Conservation (phyloP, 2,113 vertebrate species). For the Ardeotis arabs region DNA sequence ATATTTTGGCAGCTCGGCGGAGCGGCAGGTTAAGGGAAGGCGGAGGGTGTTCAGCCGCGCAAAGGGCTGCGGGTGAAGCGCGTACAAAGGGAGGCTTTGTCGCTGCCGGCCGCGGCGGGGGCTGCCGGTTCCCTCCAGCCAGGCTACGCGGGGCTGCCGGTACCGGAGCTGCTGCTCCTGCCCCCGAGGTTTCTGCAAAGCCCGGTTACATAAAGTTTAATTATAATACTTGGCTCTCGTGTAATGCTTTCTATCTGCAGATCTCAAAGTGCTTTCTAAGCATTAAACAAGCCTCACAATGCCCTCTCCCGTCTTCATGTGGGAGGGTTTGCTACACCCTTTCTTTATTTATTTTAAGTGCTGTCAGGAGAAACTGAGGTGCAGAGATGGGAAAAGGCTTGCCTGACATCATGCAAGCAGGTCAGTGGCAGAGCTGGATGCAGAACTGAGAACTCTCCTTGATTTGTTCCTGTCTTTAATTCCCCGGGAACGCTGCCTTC, state of each 20-base stretch:
- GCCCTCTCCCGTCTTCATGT: constrained; percentile 41
- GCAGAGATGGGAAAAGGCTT: background rate
- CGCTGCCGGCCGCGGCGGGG: no score
- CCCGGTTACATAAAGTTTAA: constrained; percentile 64
- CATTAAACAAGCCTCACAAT: constrained; percentile 64
- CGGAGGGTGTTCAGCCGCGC: constrained; percentile 54
- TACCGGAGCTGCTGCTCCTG: background rate
- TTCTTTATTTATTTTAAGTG: constrained; percentile 44
- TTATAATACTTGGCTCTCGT: constrained; percentile 61
- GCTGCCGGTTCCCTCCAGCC: background rate
- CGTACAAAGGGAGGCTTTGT: background rate
- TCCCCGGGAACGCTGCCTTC: background rate
- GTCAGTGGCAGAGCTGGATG: constrained; percentile 18
- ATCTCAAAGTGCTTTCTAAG: constrained; percentile 69
- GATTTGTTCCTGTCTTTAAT: background rate
- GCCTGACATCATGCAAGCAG: background rate
- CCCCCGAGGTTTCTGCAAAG: constrained; percentile 9
- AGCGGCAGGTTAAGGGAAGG: constrained; percentile 65
- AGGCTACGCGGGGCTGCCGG: background rate
- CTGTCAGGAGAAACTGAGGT: constrained; percentile 37
- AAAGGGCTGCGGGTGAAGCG: background rate
- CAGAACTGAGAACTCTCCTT: constrained; percentile 1
- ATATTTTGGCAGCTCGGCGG: constrained; percentile 76
- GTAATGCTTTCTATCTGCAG: constrained; percentile 50
- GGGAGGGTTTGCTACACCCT: constrained; percentile 55